Base-by-base conservation (phyloP, 2,113 vertebrate genomes). In the Vicugna pacos region DNA sequence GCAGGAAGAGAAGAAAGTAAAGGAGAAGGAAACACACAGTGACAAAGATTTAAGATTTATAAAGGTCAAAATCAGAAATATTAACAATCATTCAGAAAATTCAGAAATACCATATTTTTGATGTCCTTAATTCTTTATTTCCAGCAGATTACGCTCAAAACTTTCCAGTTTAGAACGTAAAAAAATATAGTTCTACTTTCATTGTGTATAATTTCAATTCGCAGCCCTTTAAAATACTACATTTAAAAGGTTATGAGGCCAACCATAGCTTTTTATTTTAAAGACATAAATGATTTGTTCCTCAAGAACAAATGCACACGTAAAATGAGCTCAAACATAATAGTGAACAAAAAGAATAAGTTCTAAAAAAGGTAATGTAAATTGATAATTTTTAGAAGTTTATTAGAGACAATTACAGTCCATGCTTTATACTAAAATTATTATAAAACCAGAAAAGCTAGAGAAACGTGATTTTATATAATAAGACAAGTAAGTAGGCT, bases 401-500 rank as follows among this genome's bases (percentile, higher is more conserved):
- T 67, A 89, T 5, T 58, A 20, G 89, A 93, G 20, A 62, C 4
- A 85, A 50, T 35, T 92, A 94, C 6, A 79, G 65, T 87, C 28
- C 8, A 26, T 81, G 87, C 35, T 92, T 69, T 86, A 81, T 50
- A 46, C 10, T 72, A 70, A 69, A 35, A n/a, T 84, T 89, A 88
- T 88, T 83, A 89, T 46, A 96, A 94, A 94, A 87, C 77, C 17
- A 64, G 77, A 81, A 70, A 87, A 87, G 35, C 3, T 56, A 4
- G 32, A 87, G 11, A 54, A 86, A 91, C 42, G 16, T 64, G 69
- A 80, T 75, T 93, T 30, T 52, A 73, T 67, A 58, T 52, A 60
- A 52, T 42, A 54, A 85, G 35, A 76, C 7, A 67, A 89, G 22
- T 69, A 35, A 85, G 42, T 91, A 16, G 62, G 48, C 76, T 70